phyloP scores from a whole-genome alignment of 2,113 vertebrate genomes.

The Solea senegalensis region DNA sequence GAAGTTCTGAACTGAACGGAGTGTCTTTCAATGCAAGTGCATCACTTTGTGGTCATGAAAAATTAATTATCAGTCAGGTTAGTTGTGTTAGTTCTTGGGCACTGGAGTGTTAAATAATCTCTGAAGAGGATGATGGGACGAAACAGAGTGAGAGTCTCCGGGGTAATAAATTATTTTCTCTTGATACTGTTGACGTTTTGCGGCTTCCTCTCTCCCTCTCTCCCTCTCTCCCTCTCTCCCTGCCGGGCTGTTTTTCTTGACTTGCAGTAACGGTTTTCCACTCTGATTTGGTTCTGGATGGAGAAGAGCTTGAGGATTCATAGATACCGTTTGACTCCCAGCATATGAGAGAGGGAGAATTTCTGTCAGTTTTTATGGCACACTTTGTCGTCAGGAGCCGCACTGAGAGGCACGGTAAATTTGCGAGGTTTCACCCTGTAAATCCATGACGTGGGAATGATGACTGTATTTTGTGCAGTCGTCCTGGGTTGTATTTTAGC shows the following conservation, averaged over 20 bases:
- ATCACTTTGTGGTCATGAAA: constrained; percentile 61
- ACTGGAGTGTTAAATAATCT: constrained; percentile 58
- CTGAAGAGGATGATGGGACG: constrained; percentile 48
- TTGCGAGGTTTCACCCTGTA: constrained; percentile 30
- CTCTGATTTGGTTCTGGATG: constrained; percentile 52
- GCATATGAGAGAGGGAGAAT: constrained; percentile 36
- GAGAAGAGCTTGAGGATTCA: constrained; percentile 48
- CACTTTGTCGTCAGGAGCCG: constrained; percentile 51
- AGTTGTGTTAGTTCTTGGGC: constrained; percentile 50
- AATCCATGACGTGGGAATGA: constrained; percentile 32
- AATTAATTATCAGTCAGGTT: constrained; percentile 66
- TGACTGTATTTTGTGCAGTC: constrained; percentile 12
- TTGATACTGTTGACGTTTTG: constrained; percentile 45
- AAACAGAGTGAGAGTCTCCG: constrained; percentile 42
- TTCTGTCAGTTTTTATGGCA: constrained; percentile 50
- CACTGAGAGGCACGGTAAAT: constrained; percentile 54
- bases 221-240: not conserved
- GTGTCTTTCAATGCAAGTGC: constrained; percentile 28
- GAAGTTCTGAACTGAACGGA: too few species aligned
- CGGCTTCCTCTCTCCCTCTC: constrained; percentile 5
- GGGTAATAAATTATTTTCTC: constrained; percentile 42
- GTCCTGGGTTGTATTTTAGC: constrained; percentile 17
- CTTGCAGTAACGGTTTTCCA: constrained; percentile 41
- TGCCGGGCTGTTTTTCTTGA: constrained; percentile 14
- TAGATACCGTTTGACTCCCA: constrained; percentile 53